A percentile compares a stretch with the other conserved stretches of the same genome.
Evolutionary conservation across 2,113 vertebrate species (phyloP).

Genomic region (Anolis carolinensis): DNA sequence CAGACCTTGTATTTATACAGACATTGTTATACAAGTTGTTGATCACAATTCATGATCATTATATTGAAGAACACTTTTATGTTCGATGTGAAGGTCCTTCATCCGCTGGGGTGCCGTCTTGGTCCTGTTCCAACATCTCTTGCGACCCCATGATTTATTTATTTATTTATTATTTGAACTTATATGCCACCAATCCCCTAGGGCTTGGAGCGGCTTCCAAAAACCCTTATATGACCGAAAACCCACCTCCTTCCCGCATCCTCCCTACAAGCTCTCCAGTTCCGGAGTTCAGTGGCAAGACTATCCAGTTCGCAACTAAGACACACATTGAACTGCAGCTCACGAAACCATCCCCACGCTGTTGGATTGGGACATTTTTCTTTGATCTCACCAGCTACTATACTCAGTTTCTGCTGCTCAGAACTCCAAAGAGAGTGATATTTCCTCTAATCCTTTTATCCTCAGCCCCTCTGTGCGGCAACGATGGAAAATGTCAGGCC

Average conservation of each 20-base stretch:
- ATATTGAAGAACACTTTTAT: too few species aligned
- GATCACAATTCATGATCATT: too few species aligned
- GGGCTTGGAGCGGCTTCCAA: too few species aligned
- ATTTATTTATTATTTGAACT: too few species aligned
- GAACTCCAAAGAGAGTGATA: constrained; percentile 30
- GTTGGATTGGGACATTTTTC: neutral
- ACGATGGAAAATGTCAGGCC: constrained; percentile 42
- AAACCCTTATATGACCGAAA: too few species aligned
- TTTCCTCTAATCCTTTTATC: constrained; percentile 53
- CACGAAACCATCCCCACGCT: fast-evolving
- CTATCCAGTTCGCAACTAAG: fast-evolving
- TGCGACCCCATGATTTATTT: too few species aligned
- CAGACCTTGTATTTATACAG: too few species aligned
- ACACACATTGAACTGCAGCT: neutral
- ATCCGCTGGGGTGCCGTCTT: too few species aligned
- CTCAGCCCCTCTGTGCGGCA: neutral
- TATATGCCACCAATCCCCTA: too few species aligned
- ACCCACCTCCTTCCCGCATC: neutral
- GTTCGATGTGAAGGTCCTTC: too few species aligned
- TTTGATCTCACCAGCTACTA: constrained; percentile 6
- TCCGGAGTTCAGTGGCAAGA: neutral
- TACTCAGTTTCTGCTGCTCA: constrained; percentile 2
- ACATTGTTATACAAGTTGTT: too few species aligned
- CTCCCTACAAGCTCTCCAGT: fast-evolving
- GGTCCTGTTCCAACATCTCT: too few species aligned